These are phyloP conservation scores for Halictus ligatus DNA, from an alignment of 2,888 invertebrate genomes.

Conservation along the genomic window DNA sequence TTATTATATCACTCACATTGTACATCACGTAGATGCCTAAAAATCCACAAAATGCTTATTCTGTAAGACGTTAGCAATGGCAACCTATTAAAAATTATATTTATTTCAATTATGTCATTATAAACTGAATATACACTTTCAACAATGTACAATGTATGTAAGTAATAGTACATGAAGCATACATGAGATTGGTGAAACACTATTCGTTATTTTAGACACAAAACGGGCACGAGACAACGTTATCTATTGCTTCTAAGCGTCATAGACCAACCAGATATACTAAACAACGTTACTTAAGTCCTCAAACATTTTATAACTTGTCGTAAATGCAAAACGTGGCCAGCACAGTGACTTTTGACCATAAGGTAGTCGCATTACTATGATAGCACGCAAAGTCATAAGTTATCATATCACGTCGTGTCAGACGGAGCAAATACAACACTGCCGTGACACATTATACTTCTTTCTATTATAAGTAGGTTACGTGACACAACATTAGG, in stretches of 20 bases:
- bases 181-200: not conserved
- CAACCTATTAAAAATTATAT: no score
- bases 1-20: not conserved
- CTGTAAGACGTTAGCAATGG: no score
- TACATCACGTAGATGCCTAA: no score
- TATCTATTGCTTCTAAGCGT: not conserved
- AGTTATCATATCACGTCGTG: conserved; percentile 7
- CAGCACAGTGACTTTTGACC: not conserved
- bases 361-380: not conserved
- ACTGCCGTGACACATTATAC: not conserved
- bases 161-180: not conserved
- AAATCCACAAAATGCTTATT: no score
- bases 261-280: not conserved
- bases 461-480: not conserved
- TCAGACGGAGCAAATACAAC: not conserved
- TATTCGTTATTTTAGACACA: not conserved
- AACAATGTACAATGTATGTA: not conserved
- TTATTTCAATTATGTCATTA: not conserved
- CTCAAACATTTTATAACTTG: not conserved
- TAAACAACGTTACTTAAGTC: not conserved
- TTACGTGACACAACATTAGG: conserved; percentile 3
- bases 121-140: not conserved
- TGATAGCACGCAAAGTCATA: not conserved
- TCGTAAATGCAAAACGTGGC: not conserved
- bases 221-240: not conserved